phyloP scores from a whole-genome alignment of 2,113 vertebrate species.

The Notechis scutatus region DNA sequence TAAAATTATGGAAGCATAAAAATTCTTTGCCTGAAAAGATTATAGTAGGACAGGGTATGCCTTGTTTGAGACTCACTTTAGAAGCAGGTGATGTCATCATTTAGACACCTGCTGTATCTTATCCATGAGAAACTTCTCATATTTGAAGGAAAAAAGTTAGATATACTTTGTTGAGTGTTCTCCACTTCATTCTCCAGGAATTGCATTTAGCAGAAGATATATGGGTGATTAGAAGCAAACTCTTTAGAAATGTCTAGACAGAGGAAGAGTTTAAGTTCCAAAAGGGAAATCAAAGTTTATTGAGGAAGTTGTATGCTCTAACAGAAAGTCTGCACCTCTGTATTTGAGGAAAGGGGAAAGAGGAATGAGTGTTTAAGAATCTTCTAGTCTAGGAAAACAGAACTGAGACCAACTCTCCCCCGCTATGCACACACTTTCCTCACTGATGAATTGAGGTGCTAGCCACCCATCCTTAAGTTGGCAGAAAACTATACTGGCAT shows the following conservation, averaged over 20 bases:
- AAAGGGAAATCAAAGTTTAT: background rate
- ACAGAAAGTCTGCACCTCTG: background rate
- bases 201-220: background rate
- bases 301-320: background rate
- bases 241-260: background rate
- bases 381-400: background rate
- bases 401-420: background rate
- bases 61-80: background rate
- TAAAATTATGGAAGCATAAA: background rate
- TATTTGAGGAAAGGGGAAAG: background rate
- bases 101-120: background rate
- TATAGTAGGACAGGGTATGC: background rate
- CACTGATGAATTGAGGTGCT: background rate
- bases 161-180: background rate
- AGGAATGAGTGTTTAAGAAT: background rate
- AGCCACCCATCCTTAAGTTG: background rate
- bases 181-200: background rate
- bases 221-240: background rate
- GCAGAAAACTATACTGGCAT: background rate
- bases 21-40: background rate
- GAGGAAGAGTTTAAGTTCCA: background rate
- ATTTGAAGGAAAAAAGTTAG: background rate
- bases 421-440: background rate
- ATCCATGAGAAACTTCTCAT: background rate
- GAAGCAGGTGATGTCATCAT: background rate